Conservation (phyloP, 2,888 invertebrate species). For the Piscicola geometra region DNA sequence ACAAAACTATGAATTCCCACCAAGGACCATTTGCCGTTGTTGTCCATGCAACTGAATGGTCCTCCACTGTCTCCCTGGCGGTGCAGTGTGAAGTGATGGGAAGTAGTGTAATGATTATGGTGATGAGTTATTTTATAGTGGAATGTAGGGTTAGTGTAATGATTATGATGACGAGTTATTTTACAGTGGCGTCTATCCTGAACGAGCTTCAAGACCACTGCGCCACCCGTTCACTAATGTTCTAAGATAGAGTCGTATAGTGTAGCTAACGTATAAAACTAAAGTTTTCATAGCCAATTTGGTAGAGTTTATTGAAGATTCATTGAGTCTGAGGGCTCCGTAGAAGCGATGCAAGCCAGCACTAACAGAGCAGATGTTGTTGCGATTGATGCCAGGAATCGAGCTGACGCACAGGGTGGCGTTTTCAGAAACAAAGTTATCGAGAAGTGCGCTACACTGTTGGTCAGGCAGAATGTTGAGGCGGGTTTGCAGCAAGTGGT, state of each 20-base stretch:
- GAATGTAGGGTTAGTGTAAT: too few species aligned
- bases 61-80: constrained; percentile 34
- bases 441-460: neutral
- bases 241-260: too few species aligned
- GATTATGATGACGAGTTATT: too few species aligned
- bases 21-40: constrained; percentile 16
- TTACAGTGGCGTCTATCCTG: too few species aligned
- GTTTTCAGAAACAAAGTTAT: neutral
- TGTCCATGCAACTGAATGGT: constrained; percentile 24
- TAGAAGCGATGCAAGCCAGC: neutral
- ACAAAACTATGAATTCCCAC: constrained; percentile 26
- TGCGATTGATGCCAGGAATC: neutral
- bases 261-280: too few species aligned
- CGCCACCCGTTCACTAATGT: too few species aligned
- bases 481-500: neutral
- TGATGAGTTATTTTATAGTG: too few species aligned
- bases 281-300: too few species aligned
- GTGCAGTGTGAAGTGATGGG: neutral
- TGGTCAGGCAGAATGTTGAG: neutral
- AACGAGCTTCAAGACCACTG: too few species aligned
- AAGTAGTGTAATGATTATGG: too few species aligned
- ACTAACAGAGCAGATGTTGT: constrained; percentile 9
- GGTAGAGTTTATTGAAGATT: too few species aligned
- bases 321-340: too few species aligned
- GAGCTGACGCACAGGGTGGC: neutral